Percentiles rank a stretch among this genome's conserved stretches.
Evolutionary conservation across 2,888 invertebrate species (phyloP).

Genomic region (Drosophila buzzatii): DNA sequence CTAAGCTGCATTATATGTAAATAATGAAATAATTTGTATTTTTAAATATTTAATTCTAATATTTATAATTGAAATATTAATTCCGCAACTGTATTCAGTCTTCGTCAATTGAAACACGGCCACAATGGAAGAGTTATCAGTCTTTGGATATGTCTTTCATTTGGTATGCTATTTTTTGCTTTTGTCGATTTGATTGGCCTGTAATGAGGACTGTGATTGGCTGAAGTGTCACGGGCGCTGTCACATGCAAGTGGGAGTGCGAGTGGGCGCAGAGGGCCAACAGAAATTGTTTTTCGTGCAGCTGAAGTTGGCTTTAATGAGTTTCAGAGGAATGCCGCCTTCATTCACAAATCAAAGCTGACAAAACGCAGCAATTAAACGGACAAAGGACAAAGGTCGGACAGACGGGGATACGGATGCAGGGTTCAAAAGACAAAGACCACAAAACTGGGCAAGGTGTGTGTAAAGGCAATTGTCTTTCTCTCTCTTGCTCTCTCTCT

Average conservation of each 20-base stretch:
- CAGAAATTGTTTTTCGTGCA: conserved; percentile 6
- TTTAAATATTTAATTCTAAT: no score
- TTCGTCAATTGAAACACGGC: not conserved
- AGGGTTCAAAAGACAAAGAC: conserved; percentile 45
- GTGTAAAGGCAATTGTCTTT: conserved; percentile 18
- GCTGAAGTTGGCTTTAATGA: conserved; percentile 24
- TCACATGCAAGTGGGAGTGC: conserved; percentile 18
- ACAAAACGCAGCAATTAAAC: conserved; percentile 44
- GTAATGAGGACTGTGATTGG: conserved; percentile 77
- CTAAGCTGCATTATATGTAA: no score
- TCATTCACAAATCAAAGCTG: conserved; percentile 31
- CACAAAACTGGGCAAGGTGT: conserved; percentile 53
- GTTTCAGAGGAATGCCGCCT: conserved; percentile 20
- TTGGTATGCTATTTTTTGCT: not conserved
- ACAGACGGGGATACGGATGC: not conserved
- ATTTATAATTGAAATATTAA: no score
- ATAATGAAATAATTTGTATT: no score
- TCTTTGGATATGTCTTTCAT: not conserved
- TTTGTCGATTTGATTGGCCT: conserved; percentile 59
- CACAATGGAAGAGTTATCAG: not conserved
- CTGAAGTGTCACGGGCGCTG: conserved; percentile 65
- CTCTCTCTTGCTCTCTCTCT: not conserved
- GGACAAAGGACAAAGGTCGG: conserved; percentile 13
- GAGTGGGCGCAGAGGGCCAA: not conserved
- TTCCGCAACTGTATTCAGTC: conserved; percentile 1